Evolutionary conservation across 2,113 vertebrate genomes (phyloP), one percentile per base, ranked within the genome.

Genomic region (Bubo scandiacus): DNA sequence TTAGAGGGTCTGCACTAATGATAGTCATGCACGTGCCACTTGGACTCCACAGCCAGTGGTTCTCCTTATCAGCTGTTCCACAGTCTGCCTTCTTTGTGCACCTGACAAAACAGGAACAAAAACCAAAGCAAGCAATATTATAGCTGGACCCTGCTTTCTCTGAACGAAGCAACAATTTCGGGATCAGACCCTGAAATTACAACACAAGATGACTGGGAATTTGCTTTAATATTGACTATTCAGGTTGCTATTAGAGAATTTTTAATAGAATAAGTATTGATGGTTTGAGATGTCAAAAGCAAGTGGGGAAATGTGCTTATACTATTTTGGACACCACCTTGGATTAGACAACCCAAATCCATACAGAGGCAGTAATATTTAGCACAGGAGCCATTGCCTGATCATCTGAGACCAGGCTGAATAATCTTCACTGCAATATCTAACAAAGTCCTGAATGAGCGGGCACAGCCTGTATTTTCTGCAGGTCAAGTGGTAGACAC

Each of bases 41-140:
- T 27, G 98, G 98, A 68, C 99, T 99, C 99, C 99, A 99, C 38
- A 99, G 96, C 99, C 99, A 99, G 63, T 99, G 98, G 88, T 99
- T 98, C 1, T 94, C 63, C 90, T 98, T 98, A 25, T 52, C 62
- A 0, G 98, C 98, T 88, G 98, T 93, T 7, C 22, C 66, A 87
- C 99, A 99, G 38, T 99, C 98, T 6, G 90, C 83, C 96, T 97
- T 99, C 96, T 98, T 98, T 93, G 98, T 98, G 90, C 99, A 99
- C 66, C 99, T 99, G 97, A 29, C 61, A 80, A 72, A 75, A 79
- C 10, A 52, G 25, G 52, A 95, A 93, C 9, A 88, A 65, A 95
- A 68, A 34, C 1, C 38, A 89, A 79, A 81, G 66, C 51, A 68
- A 67, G 25, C 42, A 88, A 16, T 52, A 38, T 93, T 83, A 86